Evolutionary conservation across 1,140 invertebrate genomes (phyloP).

Genomic region (Drosophila tropicalis): DNA sequence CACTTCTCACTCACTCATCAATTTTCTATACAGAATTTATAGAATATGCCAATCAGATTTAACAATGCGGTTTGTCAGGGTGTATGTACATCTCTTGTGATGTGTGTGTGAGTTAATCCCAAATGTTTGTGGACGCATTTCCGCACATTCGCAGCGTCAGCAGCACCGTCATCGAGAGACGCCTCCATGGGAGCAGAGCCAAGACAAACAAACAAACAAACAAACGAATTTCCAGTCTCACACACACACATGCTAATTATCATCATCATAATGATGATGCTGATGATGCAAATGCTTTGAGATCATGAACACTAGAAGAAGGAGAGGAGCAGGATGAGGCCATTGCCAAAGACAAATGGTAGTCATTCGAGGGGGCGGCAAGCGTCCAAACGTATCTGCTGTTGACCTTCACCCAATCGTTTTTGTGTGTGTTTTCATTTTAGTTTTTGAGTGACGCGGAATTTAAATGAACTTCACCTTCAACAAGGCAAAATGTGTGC

Average conservation of each 20-base stretch:
- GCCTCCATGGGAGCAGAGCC: constrained; percentile 49
- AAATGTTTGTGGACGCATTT: constrained; percentile 42
- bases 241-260: constrained; percentile 28
- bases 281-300: constrained; percentile 15
- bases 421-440: constrained; percentile 16
- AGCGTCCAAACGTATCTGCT: constrained; percentile 33
- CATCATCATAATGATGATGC: constrained; percentile 32
- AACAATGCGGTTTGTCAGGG: background rate
- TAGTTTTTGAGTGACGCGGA: constrained; percentile 65
- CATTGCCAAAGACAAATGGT: constrained; percentile 9
- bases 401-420: constrained; percentile 73
- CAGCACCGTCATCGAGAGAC: constrained; percentile 57
- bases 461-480: constrained; percentile 80
- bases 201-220: constrained; percentile 65
- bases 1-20: background rate
- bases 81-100: background rate
- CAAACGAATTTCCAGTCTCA: constrained; percentile 52
- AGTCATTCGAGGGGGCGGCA: background rate
- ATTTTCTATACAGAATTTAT: constrained; percentile 1
- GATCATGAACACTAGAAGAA: constrained; percentile 23
- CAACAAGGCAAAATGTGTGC: constrained; percentile 45
- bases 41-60: constrained; percentile 12
- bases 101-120: constrained; percentile 19
- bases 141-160: constrained; percentile 45
- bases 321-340: background rate